Evolutionary conservation across 1,140 invertebrate species (phyloP), one percentile per base, ranked within the genome.

Genomic region (Heliothis virescens): DNA sequence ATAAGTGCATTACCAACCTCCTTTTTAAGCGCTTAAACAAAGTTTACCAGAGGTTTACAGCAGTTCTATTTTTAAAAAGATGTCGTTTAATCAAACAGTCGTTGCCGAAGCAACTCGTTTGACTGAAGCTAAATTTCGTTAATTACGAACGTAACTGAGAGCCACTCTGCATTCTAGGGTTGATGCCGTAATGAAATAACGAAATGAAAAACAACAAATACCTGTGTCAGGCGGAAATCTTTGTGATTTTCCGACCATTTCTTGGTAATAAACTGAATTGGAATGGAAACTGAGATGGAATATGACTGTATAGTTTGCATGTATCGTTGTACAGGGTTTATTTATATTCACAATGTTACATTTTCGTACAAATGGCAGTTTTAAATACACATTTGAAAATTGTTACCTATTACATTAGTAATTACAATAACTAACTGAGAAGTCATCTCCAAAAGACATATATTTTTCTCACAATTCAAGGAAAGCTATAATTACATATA

Each of bases 101-200:
- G 12, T 71, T 13, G 67, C 48, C 52, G 52, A 71, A 50, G 67
- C 67, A 53, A 18, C 18, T 18, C 48, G 67, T 71, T 71, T 71
- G 67, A 53, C 18, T 71, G 48, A 50, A 52, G 67, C 67, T n/a
- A 71, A 71, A 53, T 71, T 71, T 71, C 26, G 67, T 71, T 71
- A 71, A 71, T 71, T 71, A 71, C 48, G 67, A 50, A 71, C 47
- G 67, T 71, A 71, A 71, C 67, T 50, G 67, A 71, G 47, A 71
- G 67, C 12, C 48, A 26, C 21, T 71, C 13, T n/a, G 48, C 18
- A 71, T 52, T 52, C 29, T 15, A 18, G 52, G 41, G 41, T 67
- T 16, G 48, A 53, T 53, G 67, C 48, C 26, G n/a, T 71, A 71
- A 71, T 48, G 16, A 18, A 48, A 26, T 26, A 65, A 71, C 21